Percentiles rank a stretch among this genome's conserved stretches.
Evolutionary conservation across 1,140 invertebrate species (phyloP).

Genomic region (Epicauta chinensis): DNA sequence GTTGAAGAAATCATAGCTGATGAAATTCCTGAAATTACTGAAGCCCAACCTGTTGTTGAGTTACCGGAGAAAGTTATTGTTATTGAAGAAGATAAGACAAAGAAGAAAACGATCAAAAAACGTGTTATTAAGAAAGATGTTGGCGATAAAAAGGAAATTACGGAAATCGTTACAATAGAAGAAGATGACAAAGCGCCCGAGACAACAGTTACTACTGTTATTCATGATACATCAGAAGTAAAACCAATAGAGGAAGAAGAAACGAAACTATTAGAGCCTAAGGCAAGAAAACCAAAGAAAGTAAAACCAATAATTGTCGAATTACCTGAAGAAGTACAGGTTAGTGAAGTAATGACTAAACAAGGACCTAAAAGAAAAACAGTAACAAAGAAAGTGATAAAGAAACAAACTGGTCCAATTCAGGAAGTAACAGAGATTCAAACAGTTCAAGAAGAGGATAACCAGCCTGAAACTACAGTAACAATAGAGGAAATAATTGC

Average conservation of each 20-base stretch:
- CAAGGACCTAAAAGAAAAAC: slow-evolving; percentile 30
- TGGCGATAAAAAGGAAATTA: slow-evolving; percentile 29
- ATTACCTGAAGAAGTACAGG: slow-evolving; percentile 23
- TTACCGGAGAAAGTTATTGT: slow-evolving; percentile 38
- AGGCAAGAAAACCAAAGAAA: slow-evolving; percentile 20
- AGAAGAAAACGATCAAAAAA: slow-evolving; percentile 33
- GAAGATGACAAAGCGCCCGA: slow-evolving; percentile 29
- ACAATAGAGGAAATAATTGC: slow-evolving; percentile 39
- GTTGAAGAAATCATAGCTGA: slow-evolving; percentile 19
- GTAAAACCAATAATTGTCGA: slow-evolving; percentile 19
- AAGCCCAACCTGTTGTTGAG: slow-evolving; percentile 37
- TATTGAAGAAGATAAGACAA: slow-evolving; percentile 33
- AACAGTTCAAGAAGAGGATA: slow-evolving; percentile 31
- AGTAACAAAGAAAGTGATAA: slow-evolving; percentile 39
- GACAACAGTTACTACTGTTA: slow-evolving; percentile 25
- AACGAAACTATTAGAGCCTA: slow-evolving; percentile 17
- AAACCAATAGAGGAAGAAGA: slow-evolving; percentile 8
- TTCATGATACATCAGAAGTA: slow-evolving; percentile 3
- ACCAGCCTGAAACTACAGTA: slow-evolving; percentile 38
- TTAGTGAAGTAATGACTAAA: slow-evolving; percentile 20
- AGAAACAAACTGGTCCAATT: slow-evolving; percentile 29
- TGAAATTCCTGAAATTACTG: slow-evolving; percentile 39
- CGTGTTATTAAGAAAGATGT: slow-evolving; percentile 28
- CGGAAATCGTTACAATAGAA: slow-evolving; percentile 35
- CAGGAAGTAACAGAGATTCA: slow-evolving; percentile 31